A percentile compares a stretch with the other conserved stretches of the same genome.
Conservation (phyloP, 2,888 invertebrate genomes). For the Oscheius myriophilus region DNA sequence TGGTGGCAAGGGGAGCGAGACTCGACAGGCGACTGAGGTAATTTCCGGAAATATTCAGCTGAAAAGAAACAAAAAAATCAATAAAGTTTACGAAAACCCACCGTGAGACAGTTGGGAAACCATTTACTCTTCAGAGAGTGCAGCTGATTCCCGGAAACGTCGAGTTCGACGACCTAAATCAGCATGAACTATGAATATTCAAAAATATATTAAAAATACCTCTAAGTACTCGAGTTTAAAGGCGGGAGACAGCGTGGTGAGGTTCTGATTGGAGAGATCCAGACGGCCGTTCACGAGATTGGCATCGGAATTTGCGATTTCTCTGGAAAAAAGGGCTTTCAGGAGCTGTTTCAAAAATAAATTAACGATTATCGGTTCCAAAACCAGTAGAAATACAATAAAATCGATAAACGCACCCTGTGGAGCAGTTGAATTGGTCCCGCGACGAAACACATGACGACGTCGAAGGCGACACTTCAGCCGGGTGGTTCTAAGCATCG, state of each 20-base stretch:
- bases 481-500: not conserved
- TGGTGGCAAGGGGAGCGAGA: not conserved
- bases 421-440: not conserved
- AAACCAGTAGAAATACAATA: too few species aligned
- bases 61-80: not conserved
- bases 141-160: constrained; percentile 7
- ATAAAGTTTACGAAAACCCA: not conserved
- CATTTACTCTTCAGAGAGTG: constrained; percentile 1
- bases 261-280: constrained; percentile 5
- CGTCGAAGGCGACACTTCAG: not conserved
- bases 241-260: not conserved
- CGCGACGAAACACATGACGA: constrained; percentile 7
- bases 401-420: too few species aligned
- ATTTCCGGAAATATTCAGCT: constrained; percentile 14
- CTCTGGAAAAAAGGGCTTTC: not conserved
- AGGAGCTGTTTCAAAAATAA: too few species aligned
- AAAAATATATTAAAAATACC: not conserved
- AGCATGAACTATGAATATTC: not conserved
- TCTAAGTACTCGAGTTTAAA: not conserved
- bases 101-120: constrained; percentile 5
- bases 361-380: too few species aligned
- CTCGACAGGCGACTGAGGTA: not conserved
- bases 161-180: not conserved
- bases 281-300: constrained; percentile 1
- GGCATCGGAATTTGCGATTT: not conserved